Evolutionary conservation across 2,888 invertebrate species (phyloP), one percentile per base, ranked within the genome.

Genomic region (Therioaphis trifolii): DNA sequence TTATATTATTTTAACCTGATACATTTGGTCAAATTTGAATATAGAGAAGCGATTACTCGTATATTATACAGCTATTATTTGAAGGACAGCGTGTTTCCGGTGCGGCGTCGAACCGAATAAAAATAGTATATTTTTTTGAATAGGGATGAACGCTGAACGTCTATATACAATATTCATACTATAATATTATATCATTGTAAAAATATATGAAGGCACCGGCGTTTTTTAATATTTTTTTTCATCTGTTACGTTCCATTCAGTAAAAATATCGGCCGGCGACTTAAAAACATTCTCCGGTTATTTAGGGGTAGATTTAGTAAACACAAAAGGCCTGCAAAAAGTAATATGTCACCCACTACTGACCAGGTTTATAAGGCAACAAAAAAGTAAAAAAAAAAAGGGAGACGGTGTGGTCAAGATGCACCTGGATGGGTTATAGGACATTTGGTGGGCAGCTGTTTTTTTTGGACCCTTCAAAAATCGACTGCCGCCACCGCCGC

Each of bases 351-450:
- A 82, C 82, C 82, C 82, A 74, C 82, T 72, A 74, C 82, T 82
- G 82, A 82, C 82, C 82, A 74, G 82, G 82, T 74, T 82, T 74
- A 82, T 82, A 82, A 74, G 82, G 82, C 82, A 82, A 82, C 82
- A 82, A 82, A 82, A 82, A 82, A 72, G 52, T 82, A 40, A 80
- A 80, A 80, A 80, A 71, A 80, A 71, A 29, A 69, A 58, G 24
- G 69, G 58, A 35, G 71, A 74, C 74, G 72, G 82, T 82, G 82
- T 82, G 82, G 82, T 82, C 82, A 82, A 82, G 82, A 82, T 82
- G 82, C 82, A 82, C 82, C 82, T 82, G 82, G 82, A 82, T 82
- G 82, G 82, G 82, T 82, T 82, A 82, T 82, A 63, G 82, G 82
- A 82, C 82, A 82, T 82, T 82, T 82, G 82, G 82, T n/a, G 82